Conservation (phyloP, 64 coral and sea anemone genomes). For the Pachyseris speciosa region DNA sequence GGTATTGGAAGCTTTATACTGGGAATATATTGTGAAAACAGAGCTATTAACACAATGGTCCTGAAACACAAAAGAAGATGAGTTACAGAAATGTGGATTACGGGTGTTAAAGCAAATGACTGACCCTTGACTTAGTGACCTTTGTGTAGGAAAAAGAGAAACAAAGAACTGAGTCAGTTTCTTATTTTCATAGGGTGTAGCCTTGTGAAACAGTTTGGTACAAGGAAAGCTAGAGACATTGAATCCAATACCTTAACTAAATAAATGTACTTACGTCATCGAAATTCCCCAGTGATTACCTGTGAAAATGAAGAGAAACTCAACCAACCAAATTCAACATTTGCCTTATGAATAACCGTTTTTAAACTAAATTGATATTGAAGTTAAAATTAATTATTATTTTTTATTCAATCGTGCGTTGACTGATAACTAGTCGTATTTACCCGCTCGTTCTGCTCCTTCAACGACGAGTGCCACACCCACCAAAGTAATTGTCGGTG, state of each 20-base stretch:
- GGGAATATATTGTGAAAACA: constrained; percentile 80
- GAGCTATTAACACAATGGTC: constrained; percentile 68
- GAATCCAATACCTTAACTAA: too few relatives aligned
- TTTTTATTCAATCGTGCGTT: background rate
- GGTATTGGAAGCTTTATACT: constrained; percentile 64
- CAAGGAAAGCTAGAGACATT: too few relatives aligned
- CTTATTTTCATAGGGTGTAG: background rate
- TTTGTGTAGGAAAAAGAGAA: background rate
- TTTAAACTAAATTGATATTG: too few relatives aligned
- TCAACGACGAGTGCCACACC: constrained; percentile 77
- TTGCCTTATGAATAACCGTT: background rate
- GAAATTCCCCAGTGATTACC: constrained; percentile 86
- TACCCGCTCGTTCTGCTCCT: constrained; percentile 74
- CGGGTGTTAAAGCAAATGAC: background rate
- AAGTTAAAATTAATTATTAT: background rate
- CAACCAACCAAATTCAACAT: background rate
- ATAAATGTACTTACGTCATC: constrained; percentile 66
- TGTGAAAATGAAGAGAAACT: background rate
- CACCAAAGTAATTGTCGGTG: constrained; percentile 83
- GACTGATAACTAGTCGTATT: background rate
- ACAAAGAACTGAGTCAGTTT: background rate
- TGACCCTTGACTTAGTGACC: background rate
- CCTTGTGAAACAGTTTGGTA: background rate
- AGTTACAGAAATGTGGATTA: background rate
- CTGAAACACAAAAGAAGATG: constrained; percentile 6